Percentiles rank a stretch among this genome's conserved stretches.
Evolutionary conservation across 2,113 vertebrate species (phyloP).

Genomic region (Vidua chalybeata): DNA sequence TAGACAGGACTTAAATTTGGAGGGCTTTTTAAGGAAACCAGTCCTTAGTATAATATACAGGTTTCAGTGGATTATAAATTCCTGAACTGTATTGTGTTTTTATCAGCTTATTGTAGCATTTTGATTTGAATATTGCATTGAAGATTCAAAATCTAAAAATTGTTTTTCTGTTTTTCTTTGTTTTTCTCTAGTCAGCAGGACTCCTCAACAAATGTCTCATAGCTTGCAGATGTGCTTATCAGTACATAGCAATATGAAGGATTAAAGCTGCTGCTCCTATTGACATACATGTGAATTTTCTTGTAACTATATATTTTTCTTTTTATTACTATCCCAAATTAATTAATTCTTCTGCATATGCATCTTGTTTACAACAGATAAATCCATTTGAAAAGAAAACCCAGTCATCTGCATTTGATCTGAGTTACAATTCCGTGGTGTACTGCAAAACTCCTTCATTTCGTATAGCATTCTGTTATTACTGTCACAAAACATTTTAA

Average conservation of each 20-base stretch:
- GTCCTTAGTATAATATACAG: not conserved
- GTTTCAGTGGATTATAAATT: not conserved
- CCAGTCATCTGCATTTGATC: not conserved
- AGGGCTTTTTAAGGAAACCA: not conserved
- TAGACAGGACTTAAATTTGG: not conserved
- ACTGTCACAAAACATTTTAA: conserved; percentile 4
- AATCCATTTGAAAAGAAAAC: not conserved
- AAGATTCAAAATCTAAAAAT: not conserved
- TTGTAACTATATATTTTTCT: not conserved
- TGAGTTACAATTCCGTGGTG: not conserved
- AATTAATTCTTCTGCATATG: not conserved
- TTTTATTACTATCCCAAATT: not conserved
- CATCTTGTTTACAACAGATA: not conserved
- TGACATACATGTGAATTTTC: not conserved
- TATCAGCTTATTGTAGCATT: not conserved
- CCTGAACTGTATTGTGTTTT: not conserved
- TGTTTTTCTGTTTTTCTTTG: not conserved
- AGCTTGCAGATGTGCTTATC: not conserved
- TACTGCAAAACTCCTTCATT: not conserved
- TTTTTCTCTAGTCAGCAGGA: not conserved
- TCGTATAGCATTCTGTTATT: not conserved
- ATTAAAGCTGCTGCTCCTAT: not conserved
- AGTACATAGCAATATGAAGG: not conserved
- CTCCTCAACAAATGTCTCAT: not conserved
- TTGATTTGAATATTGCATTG: not conserved